Evolutionary conservation across 2,113 vertebrate genomes (phyloP).

Genomic region (Aleadryas rufinucha): DNA sequence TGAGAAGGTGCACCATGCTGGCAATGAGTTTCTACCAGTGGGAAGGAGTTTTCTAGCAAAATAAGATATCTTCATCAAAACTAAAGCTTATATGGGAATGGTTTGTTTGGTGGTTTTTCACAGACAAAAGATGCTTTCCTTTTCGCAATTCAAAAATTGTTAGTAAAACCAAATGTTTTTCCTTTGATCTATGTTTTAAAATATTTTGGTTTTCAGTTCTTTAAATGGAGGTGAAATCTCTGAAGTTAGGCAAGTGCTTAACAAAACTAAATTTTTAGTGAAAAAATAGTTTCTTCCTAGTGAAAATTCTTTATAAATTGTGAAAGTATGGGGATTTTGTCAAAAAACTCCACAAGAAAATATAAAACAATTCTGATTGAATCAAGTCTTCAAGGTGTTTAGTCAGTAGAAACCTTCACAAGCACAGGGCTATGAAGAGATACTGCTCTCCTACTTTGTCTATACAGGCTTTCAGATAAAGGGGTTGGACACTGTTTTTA

Average conservation of each 20-base stretch:
- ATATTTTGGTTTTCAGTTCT: not conserved
- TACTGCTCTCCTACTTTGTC: not conserved
- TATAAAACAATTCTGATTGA: not conserved
- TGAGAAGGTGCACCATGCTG: not conserved
- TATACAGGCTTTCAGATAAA: not conserved
- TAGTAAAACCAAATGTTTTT: not conserved
- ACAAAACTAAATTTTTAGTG: not conserved
- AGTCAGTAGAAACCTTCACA: not conserved
- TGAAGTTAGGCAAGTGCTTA: not conserved
- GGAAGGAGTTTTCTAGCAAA: not conserved
- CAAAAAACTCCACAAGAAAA: not conserved
- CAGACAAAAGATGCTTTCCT: not conserved
- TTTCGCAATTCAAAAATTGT: not conserved
- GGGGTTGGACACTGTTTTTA: not conserved
- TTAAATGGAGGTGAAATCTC: not conserved
- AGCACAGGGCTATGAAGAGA: not conserved
- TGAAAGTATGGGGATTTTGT: not conserved
- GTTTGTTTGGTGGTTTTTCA: not conserved
- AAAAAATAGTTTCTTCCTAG: not conserved
- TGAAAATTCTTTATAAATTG: not conserved
- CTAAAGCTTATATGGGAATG: not conserved
- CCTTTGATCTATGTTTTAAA: not conserved
- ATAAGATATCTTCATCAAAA: not conserved
- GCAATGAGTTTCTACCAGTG: not conserved
- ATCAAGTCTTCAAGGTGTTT: not conserved